Conservation (phyloP, 2,888 invertebrate species). For the Spisula subtruncata region DNA sequence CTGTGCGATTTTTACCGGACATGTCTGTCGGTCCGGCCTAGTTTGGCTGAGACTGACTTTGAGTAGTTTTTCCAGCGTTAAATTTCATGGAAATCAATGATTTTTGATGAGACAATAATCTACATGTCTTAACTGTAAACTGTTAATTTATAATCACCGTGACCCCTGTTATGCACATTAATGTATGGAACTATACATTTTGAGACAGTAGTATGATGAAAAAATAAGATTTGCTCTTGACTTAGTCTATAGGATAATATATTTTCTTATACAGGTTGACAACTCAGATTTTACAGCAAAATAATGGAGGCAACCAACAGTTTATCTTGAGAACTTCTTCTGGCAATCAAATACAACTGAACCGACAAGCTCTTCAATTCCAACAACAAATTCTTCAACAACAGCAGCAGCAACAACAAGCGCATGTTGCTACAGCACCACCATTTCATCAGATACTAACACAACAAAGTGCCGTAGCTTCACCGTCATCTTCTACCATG, state of each 20-base stretch:
- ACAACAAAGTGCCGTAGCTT: conserved; percentile 69
- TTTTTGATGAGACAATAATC: too few species aligned
- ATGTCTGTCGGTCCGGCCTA: too few species aligned
- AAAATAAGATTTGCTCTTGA: too few species aligned
- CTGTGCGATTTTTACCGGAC: too few species aligned
- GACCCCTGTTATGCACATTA: too few species aligned
- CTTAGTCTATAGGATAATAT: neutral
- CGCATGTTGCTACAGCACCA: conserved; percentile 34
- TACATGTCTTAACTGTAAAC: too few species aligned
- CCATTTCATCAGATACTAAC: conserved; percentile 62
- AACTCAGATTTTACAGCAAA: conserved; percentile 70
- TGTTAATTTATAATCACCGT: too few species aligned
- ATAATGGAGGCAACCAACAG: conserved; percentile 72
- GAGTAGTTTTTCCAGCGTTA: too few species aligned
- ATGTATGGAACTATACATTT: too few species aligned
- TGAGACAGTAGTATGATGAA: too few species aligned
- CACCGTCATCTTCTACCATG: conserved; percentile 71
- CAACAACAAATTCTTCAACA: conserved; percentile 68
- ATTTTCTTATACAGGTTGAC: conserved; percentile 39
- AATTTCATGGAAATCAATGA: too few species aligned
- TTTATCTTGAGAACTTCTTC: conserved; percentile 73
- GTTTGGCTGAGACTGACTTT: too few species aligned
- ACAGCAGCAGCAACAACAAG: conserved; percentile 62
- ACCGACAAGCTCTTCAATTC: conserved; percentile 67
- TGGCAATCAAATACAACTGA: conserved; percentile 67